Percentiles rank a stretch among this genome's conserved stretches.
Conservation (phyloP, 2,888 invertebrate species). For the Tenthredo notha region DNA sequence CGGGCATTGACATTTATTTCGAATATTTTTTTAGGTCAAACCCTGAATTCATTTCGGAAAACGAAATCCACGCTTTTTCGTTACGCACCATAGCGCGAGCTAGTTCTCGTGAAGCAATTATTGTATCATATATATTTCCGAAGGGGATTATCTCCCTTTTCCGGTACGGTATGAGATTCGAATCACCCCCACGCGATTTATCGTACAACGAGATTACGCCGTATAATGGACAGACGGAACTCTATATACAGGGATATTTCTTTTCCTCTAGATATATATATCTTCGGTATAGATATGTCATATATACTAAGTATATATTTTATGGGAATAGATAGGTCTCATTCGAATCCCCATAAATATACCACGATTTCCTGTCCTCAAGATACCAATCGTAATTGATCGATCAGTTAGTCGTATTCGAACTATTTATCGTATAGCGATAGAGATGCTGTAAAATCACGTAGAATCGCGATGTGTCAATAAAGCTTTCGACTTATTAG, state of each 20-base stretch:
- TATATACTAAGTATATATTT: not conserved
- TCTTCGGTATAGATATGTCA: not conserved
- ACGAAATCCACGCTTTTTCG: not conserved
- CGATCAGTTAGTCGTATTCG: not conserved
- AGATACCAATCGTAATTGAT: conserved; percentile 23
- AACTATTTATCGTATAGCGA: not conserved
- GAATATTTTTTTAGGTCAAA: not conserved
- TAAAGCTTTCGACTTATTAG: not conserved
- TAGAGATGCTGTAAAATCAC: not conserved
- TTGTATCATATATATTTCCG: conserved; percentile 31
- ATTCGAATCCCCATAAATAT: not conserved
- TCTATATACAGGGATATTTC: not conserved
- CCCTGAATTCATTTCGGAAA: not conserved
- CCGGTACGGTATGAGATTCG: conserved; percentile 32
- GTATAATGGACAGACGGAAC: conserved; percentile 23
- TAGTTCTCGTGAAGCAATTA: conserved; percentile 5
- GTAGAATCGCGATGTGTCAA: not conserved
- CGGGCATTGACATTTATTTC: not conserved
- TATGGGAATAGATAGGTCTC: not conserved
- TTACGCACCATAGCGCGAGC: not conserved
- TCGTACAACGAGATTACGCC: conserved; percentile 19
- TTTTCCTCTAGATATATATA: not conserved
- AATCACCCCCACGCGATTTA: conserved; percentile 31
- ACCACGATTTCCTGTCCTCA: not conserved
- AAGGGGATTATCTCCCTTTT: conserved; percentile 35